Base-by-base conservation (phyloP, 2,888 invertebrate genomes). In the Eustalomyia histrio region DNA sequence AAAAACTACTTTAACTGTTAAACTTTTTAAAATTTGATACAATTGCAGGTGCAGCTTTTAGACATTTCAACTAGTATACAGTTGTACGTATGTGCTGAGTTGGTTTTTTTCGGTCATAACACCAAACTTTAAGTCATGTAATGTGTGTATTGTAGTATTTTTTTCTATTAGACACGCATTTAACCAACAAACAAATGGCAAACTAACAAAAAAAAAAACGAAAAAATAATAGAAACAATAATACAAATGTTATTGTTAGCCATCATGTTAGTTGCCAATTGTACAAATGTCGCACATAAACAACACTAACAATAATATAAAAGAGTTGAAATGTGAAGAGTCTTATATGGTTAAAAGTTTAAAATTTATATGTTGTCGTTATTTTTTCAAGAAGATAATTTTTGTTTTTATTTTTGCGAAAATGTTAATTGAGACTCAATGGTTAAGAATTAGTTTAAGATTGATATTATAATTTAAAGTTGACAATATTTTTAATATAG, bases 211-310 rank as follows among this genome's bases (percentile, higher is more conserved):
- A 7, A 35, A 21, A 57, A 6, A 29, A 16, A 52, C 29, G 10
- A 71, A 69, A 7, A 35, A 21, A 57, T 29, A 29, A 73, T 43
- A 58, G 43, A 52, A 9, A 63, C 68, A 73, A 76, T 80, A 80
- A 80, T 80, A 80, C 80, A 80, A 80, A 80, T 80, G 80, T 80
- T 80, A 80, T 80, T 80, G 80, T 80, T 80, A 80, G 80, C 80
- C 80, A 80, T 80, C 80, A 80, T 80, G 80, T 80, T 80, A 80
- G 80, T 80, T 80, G 80, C 80, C 80, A 80, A 76, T 80, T 80
- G 80, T 76, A 80, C 80, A 80, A 80, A 80, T 80, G 80, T 80
- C 80, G 76, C 80, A 74, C 80, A 80, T 80, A 80, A 80, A 80
- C 80, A 76, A 80, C 80, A 80, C 76, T 76, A 80, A 80, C 76